Evolutionary conservation across 1,140 invertebrate genomes (phyloP), one percentile per base, ranked within the genome.

Genomic region (Spodoptera frugiperda): DNA sequence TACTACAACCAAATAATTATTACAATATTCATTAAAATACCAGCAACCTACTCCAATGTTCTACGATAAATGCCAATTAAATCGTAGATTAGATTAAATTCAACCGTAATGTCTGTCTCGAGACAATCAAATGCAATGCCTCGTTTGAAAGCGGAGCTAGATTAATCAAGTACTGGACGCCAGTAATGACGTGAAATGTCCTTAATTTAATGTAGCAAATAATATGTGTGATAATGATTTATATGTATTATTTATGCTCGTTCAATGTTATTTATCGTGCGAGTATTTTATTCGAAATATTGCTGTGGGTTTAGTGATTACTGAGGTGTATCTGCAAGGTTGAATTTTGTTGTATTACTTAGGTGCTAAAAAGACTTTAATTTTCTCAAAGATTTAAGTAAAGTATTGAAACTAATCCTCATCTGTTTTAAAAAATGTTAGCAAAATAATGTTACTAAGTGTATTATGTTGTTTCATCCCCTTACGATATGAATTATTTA

Each of bases 101-200:
- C 55, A 61, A 21, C 53, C 39, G 70, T 21, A 72, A 72, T 72
- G 33, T 25, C 54, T 61, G 19, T 25, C 17, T 73, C 53, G 17
- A 73, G 54, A 73, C 71, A 73, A 59, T 73, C 71, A 73, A 73
- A 73, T 19, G 6, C n/a, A 73, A 59, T 49, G 71, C 44, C 55
- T 44, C 39, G 71, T 73, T 73, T 73, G 71, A 44, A 39, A 61
- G 14, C 30, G 57, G 30, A 55, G 53, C 55, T 17, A 73, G 55
- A 73, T 73, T 73, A 61, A 73, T 73, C 55, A 59, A 48, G 55
- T 65, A 65, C 61, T 65, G 44, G 44, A 11, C 17, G 14, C 59
- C 12, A 65, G 61, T 48, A 65, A 65, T 65, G 61, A 65, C 61
- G 19, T n/a, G 39, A 65, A 48, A 49, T 65, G 44, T 46, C 39